A percentile compares a stretch with the other conserved stretches of the same genome.
Conservation (phyloP, 2,113 vertebrate species). For the Sclerurus mexicanus region DNA sequence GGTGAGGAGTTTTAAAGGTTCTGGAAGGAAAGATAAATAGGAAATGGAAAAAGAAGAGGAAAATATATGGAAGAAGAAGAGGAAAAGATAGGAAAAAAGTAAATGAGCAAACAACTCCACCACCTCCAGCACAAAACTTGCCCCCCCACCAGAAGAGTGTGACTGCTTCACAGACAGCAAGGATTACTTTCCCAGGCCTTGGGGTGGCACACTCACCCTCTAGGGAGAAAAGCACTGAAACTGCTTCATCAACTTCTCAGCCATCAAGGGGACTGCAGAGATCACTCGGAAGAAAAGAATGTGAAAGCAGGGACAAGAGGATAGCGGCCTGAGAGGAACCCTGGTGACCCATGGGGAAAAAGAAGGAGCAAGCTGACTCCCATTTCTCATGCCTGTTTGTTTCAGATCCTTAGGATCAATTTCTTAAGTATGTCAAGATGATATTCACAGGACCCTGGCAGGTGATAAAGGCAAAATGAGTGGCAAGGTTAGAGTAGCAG, state of each 20-base stretch:
- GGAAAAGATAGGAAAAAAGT: not conserved
- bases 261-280: not conserved
- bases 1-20: not conserved
- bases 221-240: not conserved
- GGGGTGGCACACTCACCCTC: not conserved
- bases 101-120: not conserved
- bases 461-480: not conserved
- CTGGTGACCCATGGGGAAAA: not conserved
- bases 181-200: not conserved
- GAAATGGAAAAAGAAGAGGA: not conserved
- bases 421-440: not conserved
- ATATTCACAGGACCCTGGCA: not conserved
- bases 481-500: rapidly evolving
- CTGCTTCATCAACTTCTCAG: not conserved
- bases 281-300: not conserved
- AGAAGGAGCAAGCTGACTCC: not conserved
- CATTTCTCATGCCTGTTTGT: not conserved
- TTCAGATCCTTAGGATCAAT: not conserved
- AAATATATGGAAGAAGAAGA: not conserved
- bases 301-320: not conserved
- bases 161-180: not conserved
- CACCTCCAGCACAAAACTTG: not conserved
- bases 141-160: rapidly evolving
- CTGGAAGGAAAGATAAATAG: not conserved
- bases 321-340: not conserved